Evolutionary conservation across 2,797 vertebrate species (phyloP).

Genomic region (Lates japonicus): DNA sequence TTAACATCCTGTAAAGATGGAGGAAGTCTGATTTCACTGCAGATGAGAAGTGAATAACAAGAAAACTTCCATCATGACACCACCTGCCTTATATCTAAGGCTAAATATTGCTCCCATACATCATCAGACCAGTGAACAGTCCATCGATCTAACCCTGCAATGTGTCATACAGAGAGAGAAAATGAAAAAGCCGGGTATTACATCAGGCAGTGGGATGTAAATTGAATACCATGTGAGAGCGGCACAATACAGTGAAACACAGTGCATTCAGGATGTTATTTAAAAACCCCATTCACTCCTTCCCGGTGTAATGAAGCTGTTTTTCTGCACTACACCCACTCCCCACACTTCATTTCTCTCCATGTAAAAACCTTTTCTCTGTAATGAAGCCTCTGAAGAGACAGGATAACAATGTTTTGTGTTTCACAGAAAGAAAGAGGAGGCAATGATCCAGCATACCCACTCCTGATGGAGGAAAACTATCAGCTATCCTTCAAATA

Average conservation of each 20-base stretch:
- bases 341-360: conserved; percentile 46
- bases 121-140: conserved; percentile 1
- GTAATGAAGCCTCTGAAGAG: conserved; percentile 51
- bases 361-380: conserved; percentile 8
- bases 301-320: conserved; percentile 45
- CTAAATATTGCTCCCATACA: conserved; percentile 9
- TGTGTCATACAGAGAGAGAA: not conserved
- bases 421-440: conserved; percentile 33
- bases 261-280: conserved; percentile 50
- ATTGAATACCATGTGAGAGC: conserved; percentile 20
- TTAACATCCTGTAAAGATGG: not conserved
- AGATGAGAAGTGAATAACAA: not conserved
- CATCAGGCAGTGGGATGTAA: conserved; percentile 32
- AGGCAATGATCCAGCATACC: not conserved
- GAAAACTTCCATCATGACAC: not conserved
- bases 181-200: not conserved
- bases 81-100: not conserved
- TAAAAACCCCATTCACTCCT: conserved; percentile 37
- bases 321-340: conserved; percentile 49
- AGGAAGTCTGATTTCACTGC: not conserved
- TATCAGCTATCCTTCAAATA: not conserved
- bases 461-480: not conserved
- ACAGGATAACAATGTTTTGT: conserved; percentile 33
- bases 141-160: not conserved
- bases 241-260: conserved; percentile 13